Conservation (phyloP, 2,888 invertebrate species). For the Drosophila antonietae region DNA sequence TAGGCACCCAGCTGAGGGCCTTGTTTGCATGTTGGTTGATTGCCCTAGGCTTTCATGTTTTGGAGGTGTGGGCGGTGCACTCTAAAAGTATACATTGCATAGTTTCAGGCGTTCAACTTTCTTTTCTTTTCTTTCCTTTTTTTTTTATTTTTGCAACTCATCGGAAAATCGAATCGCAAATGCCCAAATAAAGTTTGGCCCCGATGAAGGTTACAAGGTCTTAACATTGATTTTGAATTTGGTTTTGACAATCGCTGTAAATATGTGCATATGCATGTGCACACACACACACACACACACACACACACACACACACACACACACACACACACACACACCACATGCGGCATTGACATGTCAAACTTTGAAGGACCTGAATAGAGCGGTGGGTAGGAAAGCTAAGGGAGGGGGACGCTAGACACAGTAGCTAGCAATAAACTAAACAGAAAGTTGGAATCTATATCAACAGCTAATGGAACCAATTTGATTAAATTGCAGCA, state of each 20-base stretch:
- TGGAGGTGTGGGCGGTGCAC: conserved; percentile 46
- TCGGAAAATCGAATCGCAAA: conserved; percentile 49
- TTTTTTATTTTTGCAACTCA: conserved; percentile 47
- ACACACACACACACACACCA: neutral
- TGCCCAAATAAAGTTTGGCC: conserved; percentile 25
- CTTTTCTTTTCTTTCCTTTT: conserved; percentile 65
- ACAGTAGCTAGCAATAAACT: neutral
- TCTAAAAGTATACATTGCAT: conserved; percentile 51
- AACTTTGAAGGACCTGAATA: conserved; percentile 59
- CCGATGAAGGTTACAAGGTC: conserved; percentile 60
- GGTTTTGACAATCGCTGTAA: conserved; percentile 51
- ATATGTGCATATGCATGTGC: conserved; percentile 8
- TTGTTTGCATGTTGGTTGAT: conserved; percentile 71
- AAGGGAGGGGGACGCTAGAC: neutral
- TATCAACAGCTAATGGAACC: neutral
- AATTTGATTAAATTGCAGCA: neutral
- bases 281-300: neutral
- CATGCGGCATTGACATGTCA: conserved; percentile 44
- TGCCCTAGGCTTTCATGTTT: conserved; percentile 34
- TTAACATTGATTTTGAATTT: conserved; percentile 63
- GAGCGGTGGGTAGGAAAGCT: neutral
- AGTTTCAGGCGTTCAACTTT: conserved; percentile 63
- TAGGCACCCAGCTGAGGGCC: conserved; percentile 54
- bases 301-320: neutral
- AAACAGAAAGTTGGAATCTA: neutral